Evolutionary conservation across 1,140 invertebrate species (phyloP), one percentile per base, ranked within the genome.

Genomic region (Subanguina moxae): DNA sequence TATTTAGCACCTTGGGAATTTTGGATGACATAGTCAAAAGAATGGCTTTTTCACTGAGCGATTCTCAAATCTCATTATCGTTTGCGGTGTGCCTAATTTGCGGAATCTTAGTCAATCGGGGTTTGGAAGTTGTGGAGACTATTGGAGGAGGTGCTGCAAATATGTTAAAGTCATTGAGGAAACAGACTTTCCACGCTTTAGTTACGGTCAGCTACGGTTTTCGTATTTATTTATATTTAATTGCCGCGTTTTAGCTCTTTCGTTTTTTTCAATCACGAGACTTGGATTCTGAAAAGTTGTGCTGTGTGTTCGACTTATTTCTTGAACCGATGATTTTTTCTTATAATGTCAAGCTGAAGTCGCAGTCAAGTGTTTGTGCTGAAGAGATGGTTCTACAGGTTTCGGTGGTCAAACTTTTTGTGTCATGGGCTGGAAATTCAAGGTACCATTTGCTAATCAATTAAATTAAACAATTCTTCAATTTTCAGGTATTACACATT

Each of bases 11-110:
- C 1, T 56, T 64, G 3, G 61, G 61, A 17, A 64, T 19, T 64
- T 7, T 64, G n/a, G 25, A 56, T 56, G 62, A 64, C 27, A 21
- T 64, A 56, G 3, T 64, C 3, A 64, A 58, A 15, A 57, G 32
- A 64, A 56, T 64, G 42, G 62, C 57, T 13, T 38, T 38, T 13
- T 64, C 62, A 8, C n/a, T 64, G 38, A 63, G 19, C 56, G 57
- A 64, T n/a, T 48, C 32, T n/a, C 62, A 64, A 64, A 57, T 61
- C 17, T n/a, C 23, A 7, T 8, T 57, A 5, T 38, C 32, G 3
- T 64, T 21, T 28, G 19, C 42, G 8, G 32, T 64, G 63, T 19
- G 17, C 15, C 42, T 64, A 3, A 64, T 64, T 61, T 64, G 63
- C n/a, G 42, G n/a, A 5, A 7, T 58, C n/a, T 38, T 64, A 13